These are phyloP conservation scores for Onychostruthus taczanowskii DNA, from an alignment of 2,113 vertebrate genomes.

Conservation along the genomic window DNA sequence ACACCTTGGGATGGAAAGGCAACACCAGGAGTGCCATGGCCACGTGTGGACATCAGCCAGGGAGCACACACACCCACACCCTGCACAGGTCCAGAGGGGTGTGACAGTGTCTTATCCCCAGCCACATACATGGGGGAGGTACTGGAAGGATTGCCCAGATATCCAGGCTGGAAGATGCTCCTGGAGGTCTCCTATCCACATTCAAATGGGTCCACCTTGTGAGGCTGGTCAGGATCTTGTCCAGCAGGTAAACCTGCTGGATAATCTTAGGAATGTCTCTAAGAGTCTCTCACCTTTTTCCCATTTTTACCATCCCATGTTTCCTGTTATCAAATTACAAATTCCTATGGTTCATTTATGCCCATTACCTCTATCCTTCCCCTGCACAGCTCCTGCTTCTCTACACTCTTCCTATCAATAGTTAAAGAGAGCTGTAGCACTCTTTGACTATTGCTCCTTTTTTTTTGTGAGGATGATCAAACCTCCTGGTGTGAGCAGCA, in stretches of 20 bases:
- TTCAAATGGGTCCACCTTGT: not conserved
- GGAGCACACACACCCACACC: not conserved
- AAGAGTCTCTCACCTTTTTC: not conserved
- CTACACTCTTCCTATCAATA: not conserved
- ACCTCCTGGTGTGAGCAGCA: not conserved
- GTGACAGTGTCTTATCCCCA: not conserved
- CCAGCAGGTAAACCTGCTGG: not conserved
- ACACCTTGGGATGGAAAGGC: not conserved
- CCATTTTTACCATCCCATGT: not conserved
- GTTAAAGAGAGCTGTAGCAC: not conserved
- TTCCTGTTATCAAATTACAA: not conserved
- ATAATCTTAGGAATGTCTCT: not conserved
- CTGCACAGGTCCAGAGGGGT: accelerated
- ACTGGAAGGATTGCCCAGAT: not conserved
- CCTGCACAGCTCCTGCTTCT: not conserved
- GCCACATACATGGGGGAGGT: accelerated
- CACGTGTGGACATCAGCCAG: not conserved
- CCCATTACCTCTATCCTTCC: not conserved
- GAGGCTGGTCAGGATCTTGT: not conserved
- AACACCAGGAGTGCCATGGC: not conserved
- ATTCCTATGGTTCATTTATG: not conserved
- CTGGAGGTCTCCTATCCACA: not conserved
- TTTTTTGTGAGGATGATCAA: not conserved
- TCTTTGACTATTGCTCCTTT: not conserved
- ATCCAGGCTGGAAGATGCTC: not conserved